Evolutionary conservation across 2,113 vertebrate species (phyloP).

Genomic region (Zosterops borbonicus): DNA sequence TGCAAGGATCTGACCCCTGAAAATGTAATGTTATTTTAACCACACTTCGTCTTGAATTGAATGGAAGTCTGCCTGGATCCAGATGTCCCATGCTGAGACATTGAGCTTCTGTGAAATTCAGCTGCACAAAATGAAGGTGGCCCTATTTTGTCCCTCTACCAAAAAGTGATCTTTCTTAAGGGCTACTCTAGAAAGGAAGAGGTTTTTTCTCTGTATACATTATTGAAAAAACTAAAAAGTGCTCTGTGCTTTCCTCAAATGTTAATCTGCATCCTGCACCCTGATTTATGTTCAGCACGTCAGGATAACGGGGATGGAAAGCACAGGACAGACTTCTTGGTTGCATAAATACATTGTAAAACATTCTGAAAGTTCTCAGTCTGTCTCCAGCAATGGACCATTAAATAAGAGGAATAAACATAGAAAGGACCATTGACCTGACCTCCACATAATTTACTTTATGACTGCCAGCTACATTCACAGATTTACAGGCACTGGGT

Average conservation of each 20-base stretch:
- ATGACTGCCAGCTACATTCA: conserved; percentile 35
- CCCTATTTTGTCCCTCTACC: neutral
- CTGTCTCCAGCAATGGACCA: neutral
- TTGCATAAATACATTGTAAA: neutral
- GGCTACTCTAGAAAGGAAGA: neutral
- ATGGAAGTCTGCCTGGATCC: neutral
- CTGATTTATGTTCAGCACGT: neutral
- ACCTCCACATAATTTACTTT: neutral
- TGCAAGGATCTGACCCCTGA: neutral
- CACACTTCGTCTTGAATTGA: neutral
- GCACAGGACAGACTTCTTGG: neutral
- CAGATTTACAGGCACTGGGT: conserved; percentile 32
- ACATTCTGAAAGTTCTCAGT: conserved; percentile 4
- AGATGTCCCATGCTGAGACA: neutral
- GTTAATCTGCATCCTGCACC: neutral
- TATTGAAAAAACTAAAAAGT: neutral
- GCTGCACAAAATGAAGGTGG: neutral
- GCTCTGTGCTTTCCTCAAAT: neutral
- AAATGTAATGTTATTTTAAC: neutral
- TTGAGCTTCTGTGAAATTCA: neutral
- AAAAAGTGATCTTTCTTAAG: neutral
- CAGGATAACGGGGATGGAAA: conserved; percentile 11
- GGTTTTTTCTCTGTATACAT: neutral
- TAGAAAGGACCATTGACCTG: neutral
- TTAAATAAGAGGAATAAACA: conserved; percentile 48